phyloP scores from a whole-genome alignment of 64 coral and sea anemone species.

The Stichodactyla helianthus region DNA sequence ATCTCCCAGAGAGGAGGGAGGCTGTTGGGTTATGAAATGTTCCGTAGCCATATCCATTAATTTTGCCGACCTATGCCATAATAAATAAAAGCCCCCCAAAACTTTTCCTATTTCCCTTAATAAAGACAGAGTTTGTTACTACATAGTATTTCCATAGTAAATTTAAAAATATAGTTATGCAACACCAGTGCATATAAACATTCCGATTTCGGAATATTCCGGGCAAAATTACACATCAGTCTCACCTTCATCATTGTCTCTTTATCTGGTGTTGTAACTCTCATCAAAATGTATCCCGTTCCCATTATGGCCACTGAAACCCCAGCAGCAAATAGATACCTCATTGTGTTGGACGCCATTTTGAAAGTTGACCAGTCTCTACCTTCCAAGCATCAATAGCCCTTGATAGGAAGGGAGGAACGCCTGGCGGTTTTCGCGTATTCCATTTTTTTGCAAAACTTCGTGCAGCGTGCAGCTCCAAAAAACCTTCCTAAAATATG shows the following conservation, averaged over 20 bases:
- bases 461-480: background rate
- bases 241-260: conserved; percentile 21
- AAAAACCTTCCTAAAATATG: conserved; percentile 13
- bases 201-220: background rate
- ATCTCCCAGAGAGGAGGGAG: no score
- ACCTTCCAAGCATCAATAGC: background rate
- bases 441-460: background rate
- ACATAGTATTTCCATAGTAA: no score
- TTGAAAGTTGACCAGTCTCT: background rate
- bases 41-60: no score
- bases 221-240: background rate
- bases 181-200: background rate
- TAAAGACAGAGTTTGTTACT: no score
- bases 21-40: no score
- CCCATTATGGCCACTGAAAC: conserved; percentile 10
- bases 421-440: background rate
- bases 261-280: conserved; percentile 24
- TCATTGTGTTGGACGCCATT: conserved; percentile 6
- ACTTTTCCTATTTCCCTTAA: no score
- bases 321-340: background rate
- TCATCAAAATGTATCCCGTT: conserved; percentile 21
- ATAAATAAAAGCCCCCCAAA: no score
- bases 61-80: no score
- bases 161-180: background rate
- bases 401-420: background rate